These are phyloP conservation scores for Urophycis tenuis DNA, from an alignment of 2,797 vertebrate species.

Conservation along the genomic window DNA sequence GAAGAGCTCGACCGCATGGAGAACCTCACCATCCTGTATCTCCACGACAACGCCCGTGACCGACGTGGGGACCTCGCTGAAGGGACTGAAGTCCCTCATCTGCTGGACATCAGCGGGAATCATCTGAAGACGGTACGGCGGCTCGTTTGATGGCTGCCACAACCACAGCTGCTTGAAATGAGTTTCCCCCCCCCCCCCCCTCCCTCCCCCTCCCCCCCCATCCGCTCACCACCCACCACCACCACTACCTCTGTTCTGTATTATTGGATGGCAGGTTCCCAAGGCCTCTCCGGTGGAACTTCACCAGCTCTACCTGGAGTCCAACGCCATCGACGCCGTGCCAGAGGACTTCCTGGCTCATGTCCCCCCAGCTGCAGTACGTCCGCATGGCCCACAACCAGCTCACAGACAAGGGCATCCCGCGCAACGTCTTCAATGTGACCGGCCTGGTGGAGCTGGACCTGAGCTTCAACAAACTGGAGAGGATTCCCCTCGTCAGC, in stretches of 20 bases:
- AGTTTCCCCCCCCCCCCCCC: background rate
- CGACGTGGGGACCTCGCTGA: conserved; percentile 78
- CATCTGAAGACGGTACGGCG: conserved; percentile 70
- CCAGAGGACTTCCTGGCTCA: conserved; percentile 78
- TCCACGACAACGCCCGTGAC: conserved; percentile 83
- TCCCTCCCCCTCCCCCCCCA: too few relatives aligned
- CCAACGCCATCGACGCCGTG: conserved; percentile 80
- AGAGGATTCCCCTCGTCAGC: conserved; percentile 87
- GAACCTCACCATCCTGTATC: conserved; percentile 86
- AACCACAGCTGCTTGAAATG: background rate
- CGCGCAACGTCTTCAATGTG: conserved; percentile 85
- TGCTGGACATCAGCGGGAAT: conserved; percentile 87
- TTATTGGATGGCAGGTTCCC: conserved; percentile 65
- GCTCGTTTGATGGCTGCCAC: background rate
- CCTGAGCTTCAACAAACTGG: conserved; percentile 91
- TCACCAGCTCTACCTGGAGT: conserved; percentile 91
- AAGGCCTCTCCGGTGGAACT: conserved; percentile 78
- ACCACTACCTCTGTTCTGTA: background rate
- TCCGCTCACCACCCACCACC: too few relatives aligned
- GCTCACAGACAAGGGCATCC: conserved; percentile 84
- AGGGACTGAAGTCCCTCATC: conserved; percentile 77
- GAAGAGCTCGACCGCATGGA: conserved; percentile 82
- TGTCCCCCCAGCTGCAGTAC: conserved; percentile 81
- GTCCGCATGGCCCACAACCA: conserved; percentile 86
- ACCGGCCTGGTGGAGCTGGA: conserved; percentile 91